These are phyloP conservation scores for Oryzias melastigma DNA, from an alignment of 2,113 vertebrate species.

Conservation along the genomic window DNA sequence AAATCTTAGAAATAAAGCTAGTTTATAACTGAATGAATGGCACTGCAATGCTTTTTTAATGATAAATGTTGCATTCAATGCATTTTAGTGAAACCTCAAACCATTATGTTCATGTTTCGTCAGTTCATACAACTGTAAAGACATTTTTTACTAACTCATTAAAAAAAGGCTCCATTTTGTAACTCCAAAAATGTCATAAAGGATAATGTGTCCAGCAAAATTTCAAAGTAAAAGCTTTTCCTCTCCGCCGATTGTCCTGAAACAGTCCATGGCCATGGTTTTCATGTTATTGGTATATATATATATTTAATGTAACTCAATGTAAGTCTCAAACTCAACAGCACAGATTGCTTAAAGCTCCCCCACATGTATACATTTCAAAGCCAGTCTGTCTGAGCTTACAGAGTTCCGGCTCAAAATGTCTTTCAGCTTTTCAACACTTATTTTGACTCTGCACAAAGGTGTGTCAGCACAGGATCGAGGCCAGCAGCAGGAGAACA, in stretches of 20 bases:
- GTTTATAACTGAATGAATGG: too few species aligned
- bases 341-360: constrained; percentile 22
- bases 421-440: neutral
- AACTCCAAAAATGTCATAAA: too few species aligned
- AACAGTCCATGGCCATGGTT: neutral
- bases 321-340: constrained; percentile 4
- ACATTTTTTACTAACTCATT: too few species aligned
- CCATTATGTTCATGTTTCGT: too few species aligned
- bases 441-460: neutral
- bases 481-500: constrained; percentile 52
- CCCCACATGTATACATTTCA: constrained; percentile 4
- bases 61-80: too few species aligned
- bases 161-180: too few species aligned
- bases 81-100: too few species aligned
- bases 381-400: neutral
- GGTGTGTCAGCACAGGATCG: constrained; percentile 55
- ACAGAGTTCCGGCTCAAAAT: constrained; percentile 1
- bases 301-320: neutral
- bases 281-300: neutral
- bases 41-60: too few species aligned
- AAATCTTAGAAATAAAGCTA: too few species aligned
- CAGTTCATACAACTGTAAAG: too few species aligned
- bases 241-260: neutral
- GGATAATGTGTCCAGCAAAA: too few species aligned
- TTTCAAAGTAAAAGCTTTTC: too few species aligned